Base-by-base conservation (phyloP, 1,140 invertebrate genomes). In the Physella acuta region DNA sequence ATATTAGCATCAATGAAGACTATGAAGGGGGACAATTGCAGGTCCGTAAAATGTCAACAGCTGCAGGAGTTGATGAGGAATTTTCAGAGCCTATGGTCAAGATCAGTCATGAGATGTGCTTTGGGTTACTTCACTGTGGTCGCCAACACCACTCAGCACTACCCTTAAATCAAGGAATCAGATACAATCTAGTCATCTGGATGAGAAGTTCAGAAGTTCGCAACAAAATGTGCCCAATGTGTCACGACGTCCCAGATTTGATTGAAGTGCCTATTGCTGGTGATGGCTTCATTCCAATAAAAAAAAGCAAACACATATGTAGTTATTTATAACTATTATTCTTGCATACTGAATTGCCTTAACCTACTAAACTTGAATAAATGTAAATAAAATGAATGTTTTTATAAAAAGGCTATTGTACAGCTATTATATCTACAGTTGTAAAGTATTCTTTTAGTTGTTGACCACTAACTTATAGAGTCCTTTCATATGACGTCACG, bases 141-240 rank as follows among this genome's bases (percentile, higher is more conserved):
- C 80, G 82, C 44, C 84, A 86, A 34, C 72, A 79, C 52, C 86
- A 87, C 73, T 84, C 84, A 8, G 84, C 84, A 24, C 60, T 78
- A 26, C 82, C 84, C 0, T 81, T 87, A 44, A 68, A 63, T 16
- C 58, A 69, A 20, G 86, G 86, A 11, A 77, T 82, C 28, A 73
- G 85, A 60, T 78, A 81, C 67, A 87, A 87, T 71, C 53, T 87
- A 5, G 83, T 87, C 52, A 75, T 87, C 0, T 87, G 86, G 86
- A 79, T 86, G 81, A 78, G 86, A 58, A 78, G 82, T 26, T 85
- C 85, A 5, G 60, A 37, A 58, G 70, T 86, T 11, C 69, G 85
- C 17, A 87, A 86, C 71, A n/a, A n/a, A n/a, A 11, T 73, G 14
- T 87, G 85, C 73, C 85, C 85, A n/a, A 86, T 86, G 85, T 87